Conservation (phyloP, 2,888 invertebrate genomes). For the Frankliniella intonsa region DNA sequence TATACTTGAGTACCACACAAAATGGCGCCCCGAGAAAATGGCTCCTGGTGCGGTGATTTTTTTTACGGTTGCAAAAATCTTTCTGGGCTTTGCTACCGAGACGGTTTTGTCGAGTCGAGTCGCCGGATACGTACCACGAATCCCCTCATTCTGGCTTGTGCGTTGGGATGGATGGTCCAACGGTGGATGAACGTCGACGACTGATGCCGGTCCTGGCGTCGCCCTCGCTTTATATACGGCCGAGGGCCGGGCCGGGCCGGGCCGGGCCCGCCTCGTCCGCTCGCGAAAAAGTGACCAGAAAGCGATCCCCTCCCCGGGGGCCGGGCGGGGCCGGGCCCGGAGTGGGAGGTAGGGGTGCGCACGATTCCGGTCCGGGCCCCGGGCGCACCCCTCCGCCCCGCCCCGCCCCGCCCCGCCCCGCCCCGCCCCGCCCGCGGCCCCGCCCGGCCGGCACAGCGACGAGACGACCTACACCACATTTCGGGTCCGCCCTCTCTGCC, state of each 20-base stretch:
- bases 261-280: background rate
- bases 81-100: too few species aligned
- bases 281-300: slow-evolving; percentile 24
- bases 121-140: background rate
- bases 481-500: background rate
- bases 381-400: background rate
- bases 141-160: slow-evolving; percentile 24
- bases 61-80: too few species aligned
- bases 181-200: background rate
- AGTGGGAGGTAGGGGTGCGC: background rate
- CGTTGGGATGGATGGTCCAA: background rate
- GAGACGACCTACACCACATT: too few species aligned
- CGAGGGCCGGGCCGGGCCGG: background rate
- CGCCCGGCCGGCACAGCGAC: background rate
- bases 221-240: slow-evolving; percentile 6
- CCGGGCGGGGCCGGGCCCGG: background rate
- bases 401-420: background rate
- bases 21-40: too few species aligned
- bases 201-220: background rate
- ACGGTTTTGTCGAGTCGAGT: background rate
- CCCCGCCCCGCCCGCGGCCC: background rate
- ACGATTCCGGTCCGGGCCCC: background rate
- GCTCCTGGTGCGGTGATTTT: too few species aligned
- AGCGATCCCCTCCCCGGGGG: background rate
- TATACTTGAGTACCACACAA: too few species aligned